Evolutionary conservation across 2,888 invertebrate species (phyloP).

Genomic region (Orthosia incerta): DNA sequence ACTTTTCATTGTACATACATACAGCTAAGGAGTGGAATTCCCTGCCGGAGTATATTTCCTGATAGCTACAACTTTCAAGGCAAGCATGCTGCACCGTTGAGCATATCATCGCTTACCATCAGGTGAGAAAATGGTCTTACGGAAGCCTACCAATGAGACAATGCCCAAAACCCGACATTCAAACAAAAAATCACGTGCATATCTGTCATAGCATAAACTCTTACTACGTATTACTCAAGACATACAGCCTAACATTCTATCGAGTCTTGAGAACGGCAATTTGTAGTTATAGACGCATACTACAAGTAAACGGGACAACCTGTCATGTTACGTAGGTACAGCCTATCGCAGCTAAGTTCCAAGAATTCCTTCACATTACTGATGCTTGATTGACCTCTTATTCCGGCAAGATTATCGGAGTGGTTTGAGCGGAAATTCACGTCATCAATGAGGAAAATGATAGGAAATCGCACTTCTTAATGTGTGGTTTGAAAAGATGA

Average conservation of each 20-base stretch:
- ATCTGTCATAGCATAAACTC: not conserved
- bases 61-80: no score
- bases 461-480: slow-evolving; percentile 10
- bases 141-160: not conserved
- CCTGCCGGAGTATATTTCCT: no score
- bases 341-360: slow-evolving; percentile 23
- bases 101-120: no score
- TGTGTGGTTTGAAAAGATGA: not conserved
- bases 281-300: not conserved
- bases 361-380: slow-evolving; percentile 48
- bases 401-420: slow-evolving; percentile 12
- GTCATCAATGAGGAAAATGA: slow-evolving; percentile 26
- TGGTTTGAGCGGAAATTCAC: slow-evolving; percentile 19
- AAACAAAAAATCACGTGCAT: no score
- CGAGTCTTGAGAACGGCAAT: slow-evolving; percentile 18
- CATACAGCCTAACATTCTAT: slow-evolving; percentile 26
- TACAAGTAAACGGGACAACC: slow-evolving; percentile 42
- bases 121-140: no score
- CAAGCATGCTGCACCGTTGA: no score
- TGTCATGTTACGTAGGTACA: slow-evolving; percentile 45
- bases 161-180: not conserved
- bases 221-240: slow-evolving; percentile 2
- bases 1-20: no score
- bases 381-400: slow-evolving; percentile 44
- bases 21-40: no score